Evolutionary conservation across 2,888 invertebrate species (phyloP).

Genomic region (Syrphus vitripennis): DNA sequence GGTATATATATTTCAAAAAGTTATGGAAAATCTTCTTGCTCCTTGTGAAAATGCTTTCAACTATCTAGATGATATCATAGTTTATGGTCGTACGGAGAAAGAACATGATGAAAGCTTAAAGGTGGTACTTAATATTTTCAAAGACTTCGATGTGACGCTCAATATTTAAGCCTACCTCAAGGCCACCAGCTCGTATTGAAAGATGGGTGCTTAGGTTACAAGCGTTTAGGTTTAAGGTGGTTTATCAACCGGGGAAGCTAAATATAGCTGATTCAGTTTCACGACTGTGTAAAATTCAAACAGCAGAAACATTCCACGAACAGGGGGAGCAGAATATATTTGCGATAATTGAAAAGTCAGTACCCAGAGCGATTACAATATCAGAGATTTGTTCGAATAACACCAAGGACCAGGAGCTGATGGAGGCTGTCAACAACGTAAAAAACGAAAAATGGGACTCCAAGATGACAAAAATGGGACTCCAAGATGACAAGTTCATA

Average conservation of each 20-base stretch:
- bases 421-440: conserved; percentile 32
- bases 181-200: conserved; percentile 33
- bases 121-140: conserved; percentile 54
- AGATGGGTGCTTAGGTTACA: conserved; percentile 43
- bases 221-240: conserved; percentile 52
- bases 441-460: not conserved
- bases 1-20: conserved; percentile 60
- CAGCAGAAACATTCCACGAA: conserved; percentile 43
- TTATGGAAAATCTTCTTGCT: conserved; percentile 73
- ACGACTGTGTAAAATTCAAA: conserved; percentile 17
- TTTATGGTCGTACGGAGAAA: conserved; percentile 71
- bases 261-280: conserved; percentile 60
- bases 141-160: conserved; percentile 68
- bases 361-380: conserved; percentile 13
- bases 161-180: conserved; percentile 55
- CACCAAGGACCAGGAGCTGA: not conserved
- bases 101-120: conserved; percentile 73
- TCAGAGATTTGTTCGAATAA: conserved; percentile 17
- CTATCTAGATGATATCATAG: conserved; percentile 70
- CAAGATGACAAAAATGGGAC: too few relatives aligned
- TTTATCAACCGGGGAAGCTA: conserved; percentile 44
- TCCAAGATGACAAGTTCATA: not conserved
- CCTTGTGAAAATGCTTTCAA: conserved; percentile 73
- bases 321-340: conserved; percentile 47
- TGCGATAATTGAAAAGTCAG: conserved; percentile 19